phyloP scores from a whole-genome alignment of 30 jellyfish, hydroid and myxozoan genomes.

The Cassiopea xamachana region DNA sequence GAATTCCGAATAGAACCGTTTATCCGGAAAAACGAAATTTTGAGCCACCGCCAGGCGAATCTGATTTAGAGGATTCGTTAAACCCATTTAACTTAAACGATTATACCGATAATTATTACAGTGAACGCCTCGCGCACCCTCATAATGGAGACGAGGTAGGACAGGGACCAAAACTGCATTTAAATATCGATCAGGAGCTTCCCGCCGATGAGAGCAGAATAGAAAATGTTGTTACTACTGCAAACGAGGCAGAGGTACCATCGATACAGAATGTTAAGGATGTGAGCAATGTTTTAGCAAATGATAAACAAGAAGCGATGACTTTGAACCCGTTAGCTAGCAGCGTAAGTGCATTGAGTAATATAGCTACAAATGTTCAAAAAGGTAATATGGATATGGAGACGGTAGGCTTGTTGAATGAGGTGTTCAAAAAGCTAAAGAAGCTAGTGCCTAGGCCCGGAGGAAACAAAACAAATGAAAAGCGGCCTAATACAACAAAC shows the following conservation, averaged over 20 bases:
- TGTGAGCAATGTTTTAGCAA: constrained; percentile 7
- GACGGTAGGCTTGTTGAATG: constrained; percentile 66
- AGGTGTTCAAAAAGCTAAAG: constrained; percentile 62
- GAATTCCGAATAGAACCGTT: constrained; percentile 15
- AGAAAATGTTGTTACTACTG: neutral
- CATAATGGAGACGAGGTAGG: constrained; percentile 2
- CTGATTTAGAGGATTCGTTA: constrained; percentile 33
- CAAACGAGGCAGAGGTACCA: constrained; percentile 19
- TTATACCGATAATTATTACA: constrained; percentile 17
- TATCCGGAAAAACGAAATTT: constrained; percentile 63
- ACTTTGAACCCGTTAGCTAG: constrained; percentile 62
- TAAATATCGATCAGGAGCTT: constrained; percentile 36
- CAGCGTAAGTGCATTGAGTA: constrained; percentile 59
- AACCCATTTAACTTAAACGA: constrained; percentile 2
- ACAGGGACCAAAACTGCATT: constrained; percentile 37
- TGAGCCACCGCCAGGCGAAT: constrained; percentile 59
- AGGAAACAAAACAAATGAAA: constrained; percentile 14
- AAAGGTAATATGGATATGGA: constrained; percentile 64
- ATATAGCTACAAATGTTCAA: constrained; percentile 49
- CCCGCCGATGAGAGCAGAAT: constrained; percentile 11
- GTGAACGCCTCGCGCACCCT: constrained; percentile 32
- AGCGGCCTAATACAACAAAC: constrained; percentile 8
- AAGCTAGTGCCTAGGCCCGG: constrained; percentile 50
- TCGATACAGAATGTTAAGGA: constrained; percentile 5
- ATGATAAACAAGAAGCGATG: constrained; percentile 49